phyloP scores from a whole-genome alignment of 2,113 vertebrate genomes.

The Acrocephalus kingi region DNA sequence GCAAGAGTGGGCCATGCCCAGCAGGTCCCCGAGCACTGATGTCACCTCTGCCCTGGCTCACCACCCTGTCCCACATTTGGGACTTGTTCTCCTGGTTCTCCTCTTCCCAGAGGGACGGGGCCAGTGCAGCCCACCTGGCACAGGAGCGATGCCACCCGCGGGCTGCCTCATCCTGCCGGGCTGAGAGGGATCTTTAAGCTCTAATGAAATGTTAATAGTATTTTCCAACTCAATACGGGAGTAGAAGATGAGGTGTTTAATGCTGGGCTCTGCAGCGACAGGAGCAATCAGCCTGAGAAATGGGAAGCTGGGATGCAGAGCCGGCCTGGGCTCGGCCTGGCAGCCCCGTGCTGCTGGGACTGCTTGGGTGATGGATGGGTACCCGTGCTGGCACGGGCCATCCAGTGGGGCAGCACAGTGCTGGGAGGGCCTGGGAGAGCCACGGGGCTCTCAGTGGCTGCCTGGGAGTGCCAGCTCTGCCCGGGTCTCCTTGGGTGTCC shows the following conservation, averaged over 20 bases:
- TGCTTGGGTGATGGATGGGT: neutral
- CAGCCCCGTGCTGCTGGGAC: neutral
- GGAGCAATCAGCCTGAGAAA: conserved; percentile 67
- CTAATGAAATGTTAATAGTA: conserved; percentile 71
- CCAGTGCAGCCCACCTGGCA: neutral
- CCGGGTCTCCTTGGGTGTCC: conserved; percentile 24
- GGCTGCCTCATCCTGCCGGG: fast-evolving
- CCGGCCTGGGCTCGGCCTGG: neutral
- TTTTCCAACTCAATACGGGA: conserved; percentile 37
- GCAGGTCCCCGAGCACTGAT: fast-evolving
- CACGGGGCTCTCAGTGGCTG: neutral
- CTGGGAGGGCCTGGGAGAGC: neutral
- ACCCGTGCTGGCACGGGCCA: neutral
- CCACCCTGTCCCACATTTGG: neutral
- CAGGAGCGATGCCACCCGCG: fast-evolving
- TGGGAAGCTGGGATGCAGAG: neutral
- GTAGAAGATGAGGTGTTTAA: conserved; percentile 62
- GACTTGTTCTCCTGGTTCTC: fast-evolving
- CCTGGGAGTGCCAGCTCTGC: neutral
- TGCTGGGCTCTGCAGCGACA: conserved; percentile 29
- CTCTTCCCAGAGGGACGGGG: fast-evolving
- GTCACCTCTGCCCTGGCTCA: neutral
- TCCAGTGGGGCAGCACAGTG: neutral
- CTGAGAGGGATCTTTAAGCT: conserved; percentile 21
- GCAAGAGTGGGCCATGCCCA: fast-evolving